phyloP scores from a whole-genome alignment of 2,797 vertebrate species.

The Sebastes cheni region DNA sequence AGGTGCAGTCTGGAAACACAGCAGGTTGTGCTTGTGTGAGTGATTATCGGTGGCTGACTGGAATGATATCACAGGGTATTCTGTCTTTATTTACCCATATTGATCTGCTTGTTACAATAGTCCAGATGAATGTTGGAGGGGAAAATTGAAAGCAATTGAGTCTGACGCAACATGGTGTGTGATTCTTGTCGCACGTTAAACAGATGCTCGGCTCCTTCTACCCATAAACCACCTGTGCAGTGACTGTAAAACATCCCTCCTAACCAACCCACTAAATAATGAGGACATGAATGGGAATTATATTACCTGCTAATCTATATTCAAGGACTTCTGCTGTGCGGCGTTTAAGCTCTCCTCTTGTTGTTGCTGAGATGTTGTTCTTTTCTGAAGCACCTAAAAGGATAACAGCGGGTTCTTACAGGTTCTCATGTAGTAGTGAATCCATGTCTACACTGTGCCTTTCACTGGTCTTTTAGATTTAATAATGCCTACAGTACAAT shows the following conservation, averaged over 20 bases:
- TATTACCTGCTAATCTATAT: slow-evolving; percentile 64
- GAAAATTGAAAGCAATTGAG: slow-evolving; percentile 76
- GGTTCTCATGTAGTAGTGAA: background rate
- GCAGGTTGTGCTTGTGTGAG: slow-evolving; percentile 47
- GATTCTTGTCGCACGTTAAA: slow-evolving; percentile 66
- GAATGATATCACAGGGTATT: slow-evolving; percentile 61
- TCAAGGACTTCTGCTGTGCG: slow-evolving; percentile 46
- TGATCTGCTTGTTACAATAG: slow-evolving; percentile 73
- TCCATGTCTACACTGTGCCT: background rate
- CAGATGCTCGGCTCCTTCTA: slow-evolving; percentile 58
- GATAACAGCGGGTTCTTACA: background rate
- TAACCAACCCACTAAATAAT: slow-evolving; percentile 55
- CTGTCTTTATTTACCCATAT: slow-evolving; percentile 78
- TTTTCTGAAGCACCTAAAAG: background rate
- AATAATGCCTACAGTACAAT: background rate
- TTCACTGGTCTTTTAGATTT: background rate
- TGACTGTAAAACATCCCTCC: slow-evolving; percentile 58
- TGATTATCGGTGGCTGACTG: slow-evolving; percentile 57
- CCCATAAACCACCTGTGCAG: slow-evolving; percentile 67
- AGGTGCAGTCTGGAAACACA: slow-evolving; percentile 41
- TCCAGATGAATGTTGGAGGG: slow-evolving; percentile 68
- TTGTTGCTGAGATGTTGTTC: slow-evolving; percentile 8
- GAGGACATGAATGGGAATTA: slow-evolving; percentile 63
- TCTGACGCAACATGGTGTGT: slow-evolving; percentile 62
- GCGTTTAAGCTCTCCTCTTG: background rate